Conservation (phyloP, 2,888 invertebrate species). For the Aphidius colemani region DNA sequence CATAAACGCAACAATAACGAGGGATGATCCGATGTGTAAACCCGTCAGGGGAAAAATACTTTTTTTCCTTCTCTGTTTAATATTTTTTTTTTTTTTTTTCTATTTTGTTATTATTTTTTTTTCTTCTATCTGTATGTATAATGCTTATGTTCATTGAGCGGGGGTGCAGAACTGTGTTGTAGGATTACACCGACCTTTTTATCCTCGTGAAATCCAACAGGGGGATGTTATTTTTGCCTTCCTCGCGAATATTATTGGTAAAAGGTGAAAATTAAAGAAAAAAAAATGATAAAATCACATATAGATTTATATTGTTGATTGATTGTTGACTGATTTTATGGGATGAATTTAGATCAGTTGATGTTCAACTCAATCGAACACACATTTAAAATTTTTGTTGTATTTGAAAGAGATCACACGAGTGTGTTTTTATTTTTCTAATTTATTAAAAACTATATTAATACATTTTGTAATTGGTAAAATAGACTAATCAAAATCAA, state of each 20-base stretch:
- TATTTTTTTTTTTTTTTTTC: conserved; percentile 20
- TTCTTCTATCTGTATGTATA: no score
- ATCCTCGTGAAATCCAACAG: conserved; percentile 44
- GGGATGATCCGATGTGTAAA: conserved; percentile 60
- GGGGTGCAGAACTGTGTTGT: conserved; percentile 44
- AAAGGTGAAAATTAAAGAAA: conserved; percentile 21
- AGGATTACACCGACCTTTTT: conserved; percentile 49
- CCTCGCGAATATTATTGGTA: conserved; percentile 5
- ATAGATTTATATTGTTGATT: background rate
- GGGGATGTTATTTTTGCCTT: conserved; percentile 57
- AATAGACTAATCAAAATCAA: no score
- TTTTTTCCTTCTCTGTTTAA: conserved; percentile 24
- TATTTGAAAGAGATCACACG: no score
- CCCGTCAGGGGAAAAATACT: conserved; percentile 44
- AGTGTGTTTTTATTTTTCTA: no score
- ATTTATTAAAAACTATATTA: no score
- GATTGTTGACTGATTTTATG: background rate
- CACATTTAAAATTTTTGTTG: no score
- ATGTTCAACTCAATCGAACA: no score
- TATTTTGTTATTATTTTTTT: no score
- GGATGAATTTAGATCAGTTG: background rate
- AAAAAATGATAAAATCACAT: conserved; percentile 7
- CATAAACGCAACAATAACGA: conserved; percentile 61
- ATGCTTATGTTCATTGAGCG: background rate
- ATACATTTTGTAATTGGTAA: no score